Conservation (phyloP, 2,113 vertebrate species). For the Nyctibius bracteatus region DNA sequence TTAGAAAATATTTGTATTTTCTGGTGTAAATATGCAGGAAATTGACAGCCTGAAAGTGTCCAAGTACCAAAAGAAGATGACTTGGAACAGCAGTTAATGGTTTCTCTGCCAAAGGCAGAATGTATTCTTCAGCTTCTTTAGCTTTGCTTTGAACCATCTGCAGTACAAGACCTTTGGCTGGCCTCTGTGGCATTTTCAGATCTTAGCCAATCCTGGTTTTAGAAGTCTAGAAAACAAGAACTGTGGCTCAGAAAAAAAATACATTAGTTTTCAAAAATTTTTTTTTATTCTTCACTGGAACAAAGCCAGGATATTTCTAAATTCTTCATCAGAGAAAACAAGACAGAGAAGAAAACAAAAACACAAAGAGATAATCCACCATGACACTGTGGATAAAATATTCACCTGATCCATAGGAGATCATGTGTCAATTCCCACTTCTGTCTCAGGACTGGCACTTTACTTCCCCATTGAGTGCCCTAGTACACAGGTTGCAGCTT, state of each 20-base stretch:
- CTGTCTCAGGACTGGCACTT: not conserved
- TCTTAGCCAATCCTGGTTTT: not conserved
- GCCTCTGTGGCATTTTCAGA: not conserved
- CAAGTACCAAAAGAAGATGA: not conserved
- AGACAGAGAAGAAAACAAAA: not conserved
- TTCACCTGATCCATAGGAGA: not conserved
- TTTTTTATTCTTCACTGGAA: not conserved
- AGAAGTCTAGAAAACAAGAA: not conserved
- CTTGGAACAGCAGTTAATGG: not conserved
- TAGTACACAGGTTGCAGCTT: not conserved
- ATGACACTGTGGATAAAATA: not conserved
- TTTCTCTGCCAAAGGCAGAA: not conserved
- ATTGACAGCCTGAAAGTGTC: not conserved
- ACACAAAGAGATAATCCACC: not conserved
- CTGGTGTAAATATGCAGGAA: not conserved
- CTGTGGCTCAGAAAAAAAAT: not conserved
- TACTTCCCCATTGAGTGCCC: not conserved
- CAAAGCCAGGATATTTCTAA: not conserved
- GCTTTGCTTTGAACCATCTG: not conserved
- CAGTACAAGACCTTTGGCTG: not conserved
- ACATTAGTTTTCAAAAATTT: fast-evolving
- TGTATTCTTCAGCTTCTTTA: not conserved
- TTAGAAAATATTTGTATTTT: not conserved
- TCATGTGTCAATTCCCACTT: not conserved
- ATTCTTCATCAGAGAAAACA: not conserved